phyloP scores from a whole-genome alignment of 2,113 vertebrate genomes.

The Grammomys dolichurus region DNA sequence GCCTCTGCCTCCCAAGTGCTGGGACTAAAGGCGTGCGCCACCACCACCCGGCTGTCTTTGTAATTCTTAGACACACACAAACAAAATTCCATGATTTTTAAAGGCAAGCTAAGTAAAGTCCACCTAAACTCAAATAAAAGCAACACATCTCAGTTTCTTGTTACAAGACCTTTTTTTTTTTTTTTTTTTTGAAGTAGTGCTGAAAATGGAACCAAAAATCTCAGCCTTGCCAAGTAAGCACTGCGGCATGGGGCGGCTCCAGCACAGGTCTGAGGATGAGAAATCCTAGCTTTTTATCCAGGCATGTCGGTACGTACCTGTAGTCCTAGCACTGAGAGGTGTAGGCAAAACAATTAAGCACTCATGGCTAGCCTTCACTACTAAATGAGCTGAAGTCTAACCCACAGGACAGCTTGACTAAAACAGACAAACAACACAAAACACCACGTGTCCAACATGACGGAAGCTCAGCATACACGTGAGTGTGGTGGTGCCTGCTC shows the following conservation, averaged over 20 bases:
- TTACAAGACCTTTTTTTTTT: neutral
- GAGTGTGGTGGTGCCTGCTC: neutral
- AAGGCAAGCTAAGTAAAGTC: neutral
- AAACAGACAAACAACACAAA: neutral
- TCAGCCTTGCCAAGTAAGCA: neutral
- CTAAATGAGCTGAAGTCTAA: neutral
- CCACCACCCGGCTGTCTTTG: no score
- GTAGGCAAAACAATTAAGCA: neutral
- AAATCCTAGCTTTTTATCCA: neutral
- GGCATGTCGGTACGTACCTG: neutral
- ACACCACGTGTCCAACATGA: neutral
- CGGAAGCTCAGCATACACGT: neutral
- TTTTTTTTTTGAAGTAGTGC: neutral
- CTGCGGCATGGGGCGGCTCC: no score
- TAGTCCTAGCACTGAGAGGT: neutral
- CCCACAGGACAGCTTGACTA: neutral
- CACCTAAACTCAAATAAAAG: neutral
- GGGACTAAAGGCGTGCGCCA: neutral
- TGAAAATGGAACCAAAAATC: neutral
- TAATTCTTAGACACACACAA: fast-evolving
- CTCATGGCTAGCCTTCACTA: neutral
- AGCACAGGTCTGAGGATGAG: no score
- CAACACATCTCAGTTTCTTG: neutral
- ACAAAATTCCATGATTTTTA: neutral
- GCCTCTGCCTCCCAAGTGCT: neutral